Conservation (phyloP, 2,113 vertebrate genomes). For the Microcebus ravelobensis region DNA sequence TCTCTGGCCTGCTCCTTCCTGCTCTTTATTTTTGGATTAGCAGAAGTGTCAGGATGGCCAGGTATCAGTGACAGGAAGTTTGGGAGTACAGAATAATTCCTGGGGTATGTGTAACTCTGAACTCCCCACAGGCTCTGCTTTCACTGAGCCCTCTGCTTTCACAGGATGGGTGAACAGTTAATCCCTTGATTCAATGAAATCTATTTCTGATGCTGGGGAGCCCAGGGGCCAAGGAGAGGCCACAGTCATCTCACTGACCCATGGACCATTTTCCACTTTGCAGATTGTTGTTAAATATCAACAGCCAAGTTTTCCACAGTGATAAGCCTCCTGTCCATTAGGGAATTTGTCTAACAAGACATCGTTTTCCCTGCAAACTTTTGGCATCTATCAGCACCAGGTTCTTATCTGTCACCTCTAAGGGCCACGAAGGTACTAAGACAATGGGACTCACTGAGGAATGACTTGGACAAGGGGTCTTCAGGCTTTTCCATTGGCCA, state of each 20-base stretch:
- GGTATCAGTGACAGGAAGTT: slow-evolving; percentile 95
- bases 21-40: slow-evolving; percentile 77
- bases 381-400: neutral
- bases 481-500: neutral
- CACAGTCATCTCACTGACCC: neutral
- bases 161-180: slow-evolving; percentile 61
- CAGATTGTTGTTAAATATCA: neutral
- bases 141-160: slow-evolving; percentile 40
- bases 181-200: slow-evolving; percentile 73
- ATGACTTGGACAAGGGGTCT: neutral
- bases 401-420: neutral
- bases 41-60: slow-evolving; percentile 81
- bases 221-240: slow-evolving; percentile 32
- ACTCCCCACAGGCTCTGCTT: slow-evolving; percentile 56
- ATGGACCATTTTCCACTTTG: neutral
- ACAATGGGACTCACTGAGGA: neutral
- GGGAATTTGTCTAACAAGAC: neutral
- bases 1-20: slow-evolving; percentile 66
- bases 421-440: neutral
- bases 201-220: slow-evolving; percentile 56
- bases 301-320: neutral
- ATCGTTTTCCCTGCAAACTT: neutral
- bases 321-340: neutral
- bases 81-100: slow-evolving; percentile 81
- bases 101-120: slow-evolving; percentile 45